Percentiles rank a stretch among this genome's conserved stretches.
Conservation (phyloP, 2,888 invertebrate species). For the Cryptus viduatorius region DNA sequence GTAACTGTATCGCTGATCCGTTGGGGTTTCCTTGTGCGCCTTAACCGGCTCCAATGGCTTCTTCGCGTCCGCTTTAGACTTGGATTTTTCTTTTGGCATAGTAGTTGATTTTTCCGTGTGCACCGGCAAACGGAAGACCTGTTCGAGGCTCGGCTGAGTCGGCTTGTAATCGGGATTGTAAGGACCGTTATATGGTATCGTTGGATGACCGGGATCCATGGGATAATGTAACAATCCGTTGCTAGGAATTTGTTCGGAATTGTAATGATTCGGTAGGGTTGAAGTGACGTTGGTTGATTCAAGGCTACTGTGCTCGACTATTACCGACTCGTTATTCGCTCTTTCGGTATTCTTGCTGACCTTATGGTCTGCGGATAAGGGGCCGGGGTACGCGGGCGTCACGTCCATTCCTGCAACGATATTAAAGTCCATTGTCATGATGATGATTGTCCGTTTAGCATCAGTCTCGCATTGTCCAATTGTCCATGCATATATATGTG, state of each 20-base stretch:
- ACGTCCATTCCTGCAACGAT: slow-evolving; percentile 82
- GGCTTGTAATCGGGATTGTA: slow-evolving; percentile 84
- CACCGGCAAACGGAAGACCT: slow-evolving; percentile 78
- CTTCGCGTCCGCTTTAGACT: slow-evolving; percentile 79
- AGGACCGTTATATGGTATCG: slow-evolving; percentile 84
- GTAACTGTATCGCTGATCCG: slow-evolving; percentile 68
- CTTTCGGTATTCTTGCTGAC: slow-evolving; percentile 74
- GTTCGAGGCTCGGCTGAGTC: slow-evolving; percentile 78
- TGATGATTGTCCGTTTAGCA: slow-evolving; percentile 57
- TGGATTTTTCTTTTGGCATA: slow-evolving; percentile 77
- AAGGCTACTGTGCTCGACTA: slow-evolving; percentile 60
- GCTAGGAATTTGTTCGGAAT: slow-evolving; percentile 49
- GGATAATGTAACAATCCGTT: slow-evolving; percentile 78
- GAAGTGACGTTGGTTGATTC: slow-evolving; percentile 42
- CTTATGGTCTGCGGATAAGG: slow-evolving; percentile 73
- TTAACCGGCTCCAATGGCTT: slow-evolving; percentile 80
- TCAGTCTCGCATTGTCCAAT: slow-evolving; percentile 55
- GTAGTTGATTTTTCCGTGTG: slow-evolving; percentile 72
- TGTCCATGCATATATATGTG: slow-evolving; percentile 63
- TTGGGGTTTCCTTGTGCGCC: slow-evolving; percentile 75
- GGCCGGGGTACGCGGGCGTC: slow-evolving; percentile 79
- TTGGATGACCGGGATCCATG: slow-evolving; percentile 82
- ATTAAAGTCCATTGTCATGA: slow-evolving; percentile 70
- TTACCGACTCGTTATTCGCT: slow-evolving; percentile 76
- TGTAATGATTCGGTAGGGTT: slow-evolving; percentile 21